Evolutionary conservation across 1,140 invertebrate genomes (phyloP), one percentile per base, ranked within the genome.

Genomic region (Eumeta japonica): DNA sequence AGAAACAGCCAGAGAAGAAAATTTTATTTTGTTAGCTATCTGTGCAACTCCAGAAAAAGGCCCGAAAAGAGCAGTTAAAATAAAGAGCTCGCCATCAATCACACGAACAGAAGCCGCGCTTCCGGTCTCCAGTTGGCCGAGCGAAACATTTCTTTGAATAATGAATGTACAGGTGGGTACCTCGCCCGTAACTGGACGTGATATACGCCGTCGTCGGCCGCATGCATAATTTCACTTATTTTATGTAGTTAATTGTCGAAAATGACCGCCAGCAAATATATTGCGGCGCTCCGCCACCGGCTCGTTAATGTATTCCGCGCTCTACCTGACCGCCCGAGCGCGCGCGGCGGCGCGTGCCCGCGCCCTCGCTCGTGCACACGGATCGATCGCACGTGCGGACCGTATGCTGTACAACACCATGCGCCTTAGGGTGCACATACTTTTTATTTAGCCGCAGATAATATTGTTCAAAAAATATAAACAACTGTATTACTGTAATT

Each of bases 191-290:
- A 74, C 64, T 73, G 66, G 68, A 73, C 68, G 68, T 74, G 66
- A 74, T 74, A 74, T 74, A 74, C 65, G 63, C 58, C 68, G 64
- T 74, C 70, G 64, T 62, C 62, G 70, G 48, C 66, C 58, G 70
- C 66, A 74, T 74, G 66, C 66, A 74, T 74, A 74, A 74, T 74
- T 74, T 71, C 66, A 71, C 70, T 74, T 71, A 74, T 74, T 74
- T 74, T 71, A 74, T 74, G 70, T 71, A 63, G 70, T 71, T 74
- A 74, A 74, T 74, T 74, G 70, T 74, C 70, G 66, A 74, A 71
- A 74, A 74, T 71, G 66, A 74, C 70, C 70, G 61, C 62, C 37
- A 55, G 65, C 64, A 62, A 74, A 74, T 74, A 74, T 70, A 71
- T 70, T 73, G 66, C 52, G 49, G 48, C 49, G 58, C 48, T 55